These are phyloP conservation scores for Hirudinaria manillensis DNA, from an alignment of 2,888 invertebrate species.

Conservation along the genomic window DNA sequence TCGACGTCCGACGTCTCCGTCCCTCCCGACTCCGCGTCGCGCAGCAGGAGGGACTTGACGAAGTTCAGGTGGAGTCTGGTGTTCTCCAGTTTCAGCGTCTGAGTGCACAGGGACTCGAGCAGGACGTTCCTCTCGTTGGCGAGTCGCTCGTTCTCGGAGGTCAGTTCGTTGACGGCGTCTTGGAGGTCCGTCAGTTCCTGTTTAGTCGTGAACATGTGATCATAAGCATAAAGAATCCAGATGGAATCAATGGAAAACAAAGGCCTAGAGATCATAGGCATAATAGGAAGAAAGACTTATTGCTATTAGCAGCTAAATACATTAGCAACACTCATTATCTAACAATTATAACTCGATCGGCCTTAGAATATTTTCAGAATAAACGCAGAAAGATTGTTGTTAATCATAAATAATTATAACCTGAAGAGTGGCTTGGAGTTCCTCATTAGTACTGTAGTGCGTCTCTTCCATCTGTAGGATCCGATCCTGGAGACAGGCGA, in stretches of 20 bases:
- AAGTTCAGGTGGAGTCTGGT: slow-evolving; percentile 77
- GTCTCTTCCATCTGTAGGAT: slow-evolving; percentile 88
- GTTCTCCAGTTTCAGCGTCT: slow-evolving; percentile 84
- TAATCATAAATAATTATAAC: slow-evolving; percentile 55
- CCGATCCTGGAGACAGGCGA: slow-evolving; percentile 82
- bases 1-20: slow-evolving; percentile 52
- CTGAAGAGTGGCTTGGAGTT: slow-evolving; percentile 77
- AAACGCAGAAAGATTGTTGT: no score
- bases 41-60: slow-evolving; percentile 59
- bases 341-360: no score
- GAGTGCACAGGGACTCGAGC: slow-evolving; percentile 80
- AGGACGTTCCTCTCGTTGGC: slow-evolving; percentile 82
- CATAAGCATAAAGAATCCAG: no score
- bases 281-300: no score
- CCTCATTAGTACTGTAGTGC: slow-evolving; percentile 61
- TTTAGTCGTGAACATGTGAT: slow-evolving; percentile 56
- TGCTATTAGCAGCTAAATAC: no score
- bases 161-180: slow-evolving; percentile 75
- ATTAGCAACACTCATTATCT: no score
- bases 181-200: slow-evolving; percentile 55
- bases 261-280: no score
- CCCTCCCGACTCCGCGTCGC: slow-evolving; percentile 30
- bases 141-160: slow-evolving; percentile 78
- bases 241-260: no score
- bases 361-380: no score